Base-by-base conservation (phyloP, 1,140 invertebrate species). In the Calephelis nemesis region DNA sequence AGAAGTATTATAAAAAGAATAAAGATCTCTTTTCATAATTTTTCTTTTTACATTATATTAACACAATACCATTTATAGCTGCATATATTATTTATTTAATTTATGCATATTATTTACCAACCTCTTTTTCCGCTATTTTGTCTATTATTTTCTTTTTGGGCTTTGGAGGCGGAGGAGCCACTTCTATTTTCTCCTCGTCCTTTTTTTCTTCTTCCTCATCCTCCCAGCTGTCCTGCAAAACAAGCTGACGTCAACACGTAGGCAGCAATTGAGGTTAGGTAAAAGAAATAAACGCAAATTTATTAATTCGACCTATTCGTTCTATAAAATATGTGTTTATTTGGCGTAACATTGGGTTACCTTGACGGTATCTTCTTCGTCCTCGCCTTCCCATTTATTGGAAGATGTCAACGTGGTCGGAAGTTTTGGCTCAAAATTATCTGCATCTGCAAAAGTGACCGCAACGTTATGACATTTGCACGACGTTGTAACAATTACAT, bases 351-450 rank as follows among this genome's bases (percentile, higher is more conserved):
- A 50, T 76, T 68, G 40, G 39, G 58, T 83, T 93, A 97, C 96
- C 94, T 97, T 97, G 71, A 97, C 95, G 71, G 96, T 95, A 67
- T 97, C 96, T 69, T 96, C 96, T 77, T 97, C 96, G 85, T 98
- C 97, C 86, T 98, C 96, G 65, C 96, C 97, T 87, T 96, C 96
- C 96, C 96, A 97, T 94, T 96, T 97, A 88, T 96, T 96, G 58
- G 90, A 88, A 71, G 76, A 78, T 68, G 90, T 85, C 88, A 91
- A 87, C 86, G 88, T 90, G 85, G 88, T 89, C 76, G 87, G 87
- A 65, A 91, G 82, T 87, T 90, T 88, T 65, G 89, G 92, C 81
- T 92, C 92, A 81, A 92, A 92, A 79, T 92, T 90, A 79, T 92
- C 92, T 68, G 90, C 88, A 82, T 92, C 92, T 92, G 81, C 15